These are phyloP conservation scores for Xenopus borealis DNA, from an alignment of 2,113 vertebrate species.

Conservation along the genomic window DNA sequence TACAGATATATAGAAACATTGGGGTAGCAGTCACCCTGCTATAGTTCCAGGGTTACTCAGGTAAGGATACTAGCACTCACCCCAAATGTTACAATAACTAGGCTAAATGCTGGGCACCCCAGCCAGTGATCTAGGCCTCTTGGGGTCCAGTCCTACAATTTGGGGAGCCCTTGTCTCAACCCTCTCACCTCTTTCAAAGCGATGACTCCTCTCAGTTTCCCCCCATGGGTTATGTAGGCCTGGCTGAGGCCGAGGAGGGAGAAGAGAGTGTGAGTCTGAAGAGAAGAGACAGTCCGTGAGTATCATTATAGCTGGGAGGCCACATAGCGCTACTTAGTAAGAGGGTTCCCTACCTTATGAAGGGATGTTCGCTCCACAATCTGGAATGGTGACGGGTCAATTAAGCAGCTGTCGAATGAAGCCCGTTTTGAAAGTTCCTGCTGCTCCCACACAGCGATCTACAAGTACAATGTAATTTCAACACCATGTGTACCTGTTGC, in stretches of 20 bases:
- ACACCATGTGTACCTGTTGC: too few relatives aligned
- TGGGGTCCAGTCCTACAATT: too few relatives aligned
- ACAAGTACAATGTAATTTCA: constrained; percentile 23
- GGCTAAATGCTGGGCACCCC: not conserved
- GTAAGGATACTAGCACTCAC: too few relatives aligned
- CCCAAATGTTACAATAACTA: not conserved
- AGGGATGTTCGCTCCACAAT: constrained; percentile 91
- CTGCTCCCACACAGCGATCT: constrained; percentile 93
- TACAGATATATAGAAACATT: too few relatives aligned
- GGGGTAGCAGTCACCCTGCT: too few relatives aligned
- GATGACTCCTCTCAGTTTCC: constrained; percentile 89
- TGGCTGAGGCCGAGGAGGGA: constrained; percentile 90
- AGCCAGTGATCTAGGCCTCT: not conserved
- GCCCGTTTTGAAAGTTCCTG: constrained; percentile 80
- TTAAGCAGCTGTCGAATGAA: constrained; percentile 83
- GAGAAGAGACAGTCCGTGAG: constrained; percentile 35
- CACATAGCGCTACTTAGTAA: not conserved
- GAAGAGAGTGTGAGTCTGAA: constrained; percentile 91
- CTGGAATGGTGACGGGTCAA: constrained; percentile 93
- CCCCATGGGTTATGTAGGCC: constrained; percentile 91
- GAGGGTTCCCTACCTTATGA: constrained; percentile 75
- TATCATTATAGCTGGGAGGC: too few relatives aligned
- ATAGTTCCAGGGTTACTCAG: too few relatives aligned
- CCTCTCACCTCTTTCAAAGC: constrained; percentile 86
- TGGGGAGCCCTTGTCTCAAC: not conserved